Evolutionary conservation across 2,888 invertebrate genomes (phyloP), one percentile per base, ranked within the genome.

Genomic region (Saturnia pavonia): DNA sequence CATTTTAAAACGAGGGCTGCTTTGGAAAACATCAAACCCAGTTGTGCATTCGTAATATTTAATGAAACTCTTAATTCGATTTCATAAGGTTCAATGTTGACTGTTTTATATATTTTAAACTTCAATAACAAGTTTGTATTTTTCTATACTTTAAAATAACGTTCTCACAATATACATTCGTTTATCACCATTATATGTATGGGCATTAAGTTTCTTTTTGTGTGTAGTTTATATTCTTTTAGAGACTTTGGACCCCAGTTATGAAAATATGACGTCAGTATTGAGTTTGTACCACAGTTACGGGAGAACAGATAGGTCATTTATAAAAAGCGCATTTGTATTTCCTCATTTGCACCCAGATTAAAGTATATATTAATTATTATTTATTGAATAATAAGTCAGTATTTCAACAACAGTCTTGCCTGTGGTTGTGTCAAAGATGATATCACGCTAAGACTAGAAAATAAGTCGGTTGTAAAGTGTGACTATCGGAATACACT

Each of bases 1-100:
- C 85, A 87, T 88, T 88, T 84, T 78, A 83, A 85, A 87, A 82
- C 82, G 82, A 79, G 88, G 89, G 82, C n/a, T 34, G 65, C 34
- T 40, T 65, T 40, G 19, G 3, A 40, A 65, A 40, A 8, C 12
- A n/a, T 19, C n/a, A 40, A 65, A 27, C n/a, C n/a, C 19, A 40
- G 11, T n/a, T 40, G 19, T 65, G 19, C n/a, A 40, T 40, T 11
- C 11, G n/a, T 12, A 40, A 40, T 40, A 65, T 11, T 6, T 40
- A 40, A 40, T 40, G 11, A 40, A 19, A n/a, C 19, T 40, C 65
- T 65, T 40, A 40, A n/a, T 8, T 65, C 1, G 0, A 11, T 7
- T 1, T 0, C 8, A 65, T 65, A 65, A 65, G n/a, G 65, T n/a
- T 65, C 14, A 40, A 40, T 65, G 9, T 65, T 40, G 40, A 12